Evolutionary conservation across 2,797 vertebrate species (phyloP), one percentile per base, ranked within the genome.

Genomic region (Mus spretus): DNA sequence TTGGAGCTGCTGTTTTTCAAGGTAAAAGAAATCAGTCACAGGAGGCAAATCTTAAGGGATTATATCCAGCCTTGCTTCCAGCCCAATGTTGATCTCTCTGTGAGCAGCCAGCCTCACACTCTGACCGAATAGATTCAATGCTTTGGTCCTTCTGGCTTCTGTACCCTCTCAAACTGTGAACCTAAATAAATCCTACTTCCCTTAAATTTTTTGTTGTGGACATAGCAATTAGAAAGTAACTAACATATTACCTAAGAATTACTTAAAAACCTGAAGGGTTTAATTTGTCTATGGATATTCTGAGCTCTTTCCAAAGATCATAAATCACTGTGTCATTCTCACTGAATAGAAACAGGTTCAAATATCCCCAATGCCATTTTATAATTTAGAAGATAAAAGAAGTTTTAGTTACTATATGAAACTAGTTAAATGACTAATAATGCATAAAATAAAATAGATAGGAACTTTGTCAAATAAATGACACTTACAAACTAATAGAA

Each of bases 391-490:
- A 24, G 8, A 15, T 47, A 89, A 92, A 57, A 15, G 20, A 87
- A 72, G 37, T 55, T 88, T 87, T 77, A 19, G 12, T 80, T 63
- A 84, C 34, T 37, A 55, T 6, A 74, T 81, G 5, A 90, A 91
- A 63, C 4, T 31, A 87, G 47, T 55, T 22, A 82, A 67, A 22
- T 50, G 34, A 47, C 7, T 47, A 96, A 55, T 44, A 94, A 40
- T 22, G 67, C 80, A 11, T 15, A 93, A 91, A 94, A 72, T 13
- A 74, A 97, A 84, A 53, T 70, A 72, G 50, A 92, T 59, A 19
- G 6, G 6, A 75, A 1, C 7, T 47, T 93, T 24, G 72, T 78
- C 57, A 84, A 8, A 82, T 24, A 34, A 81, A 65, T 22, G 61
- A n/a, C 2, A 12, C 26, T 63, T 95, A 77, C 1, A 61, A 93